Base-by-base conservation (phyloP, 2,797 vertebrate genomes). In the Notolabrus celidotus region DNA sequence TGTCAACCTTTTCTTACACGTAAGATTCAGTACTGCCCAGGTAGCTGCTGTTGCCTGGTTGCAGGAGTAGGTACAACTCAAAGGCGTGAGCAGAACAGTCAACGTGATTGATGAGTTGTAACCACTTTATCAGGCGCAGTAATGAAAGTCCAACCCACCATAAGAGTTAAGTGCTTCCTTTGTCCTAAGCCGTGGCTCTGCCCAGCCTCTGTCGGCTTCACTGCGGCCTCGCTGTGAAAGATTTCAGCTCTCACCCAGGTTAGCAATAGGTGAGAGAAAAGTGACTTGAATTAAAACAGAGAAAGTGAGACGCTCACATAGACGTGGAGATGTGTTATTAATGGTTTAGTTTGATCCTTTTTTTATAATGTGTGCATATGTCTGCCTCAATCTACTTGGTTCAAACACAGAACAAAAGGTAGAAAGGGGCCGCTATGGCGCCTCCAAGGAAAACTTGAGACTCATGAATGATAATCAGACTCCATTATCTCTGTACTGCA, bases 391-490 rank as follows among this genome's bases (percentile, higher is more conserved):
- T 71, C 50, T 45, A 31, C 57, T 77, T 52, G 1, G 31, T 47
- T 67, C 51, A 58, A 55, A 17, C 57, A 20, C 25, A 57, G 47
- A 55, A 31, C 27, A 42, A 19, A 65, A 31, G 61, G 64, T 49
- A 60, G 38, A 71, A 58, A 64, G 71, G 6, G 0, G 36, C 67
- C 31, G 9, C 33, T 12, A 17, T 42, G 31, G 53, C 5, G 19
- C 46, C 70, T 77, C 52, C 31, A 17, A 83, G 79, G 63, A 77
- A 78, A 80, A 62, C 22, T 22, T 10, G 52, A 71, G 79, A 61
- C 63, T 69, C 67, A 75, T 89, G 67, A 86, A 82, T 82, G 67
- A 77, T 68, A 66, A 82, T 82, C 75, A 61, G 53, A 60, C 17
- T 68, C 60, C 33, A 69, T 79, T 80, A 81, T 85, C 61, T 62